A percentile compares a stretch with the other conserved stretches of the same genome.
Conservation (phyloP, 1,140 invertebrate genomes). For the Nasonia longicornis region DNA sequence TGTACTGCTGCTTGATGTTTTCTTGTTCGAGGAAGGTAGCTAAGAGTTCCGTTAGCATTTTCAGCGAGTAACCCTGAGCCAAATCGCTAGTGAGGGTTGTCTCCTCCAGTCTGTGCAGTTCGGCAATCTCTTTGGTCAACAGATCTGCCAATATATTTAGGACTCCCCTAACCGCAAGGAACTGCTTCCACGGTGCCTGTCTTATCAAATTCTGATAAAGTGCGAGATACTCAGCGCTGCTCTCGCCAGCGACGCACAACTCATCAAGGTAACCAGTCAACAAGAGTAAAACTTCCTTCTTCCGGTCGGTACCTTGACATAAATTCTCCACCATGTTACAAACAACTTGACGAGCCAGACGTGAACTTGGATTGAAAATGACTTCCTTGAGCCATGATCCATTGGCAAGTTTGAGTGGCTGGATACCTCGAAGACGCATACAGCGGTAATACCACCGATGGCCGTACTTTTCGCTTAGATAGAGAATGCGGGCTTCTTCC, state of each 20-base stretch:
- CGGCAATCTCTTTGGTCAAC: slow-evolving; percentile 88
- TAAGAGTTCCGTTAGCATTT: slow-evolving; percentile 88
- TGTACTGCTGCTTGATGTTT: slow-evolving; percentile 88
- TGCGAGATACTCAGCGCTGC: slow-evolving; percentile 90
- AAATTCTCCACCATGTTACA: slow-evolving; percentile 90
- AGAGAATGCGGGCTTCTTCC: slow-evolving; percentile 71
- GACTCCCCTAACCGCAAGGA: slow-evolving; percentile 88
- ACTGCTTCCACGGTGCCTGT: slow-evolving; percentile 92
- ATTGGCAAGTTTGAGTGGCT: slow-evolving; percentile 71
- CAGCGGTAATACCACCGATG: slow-evolving; percentile 72
- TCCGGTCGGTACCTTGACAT: slow-evolving; percentile 79
- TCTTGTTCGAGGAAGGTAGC: slow-evolving; percentile 86
- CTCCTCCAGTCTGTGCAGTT: slow-evolving; percentile 87
- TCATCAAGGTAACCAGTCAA: slow-evolving; percentile 90
- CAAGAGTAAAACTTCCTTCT: slow-evolving; percentile 84
- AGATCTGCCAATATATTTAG: slow-evolving; percentile 86
- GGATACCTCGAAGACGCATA: slow-evolving; percentile 59
- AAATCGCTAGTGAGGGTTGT: slow-evolving; percentile 94
- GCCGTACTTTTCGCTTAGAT: slow-evolving; percentile 84
- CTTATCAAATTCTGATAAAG: slow-evolving; percentile 88
- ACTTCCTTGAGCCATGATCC: slow-evolving; percentile 89
- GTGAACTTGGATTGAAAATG: slow-evolving; percentile 91
- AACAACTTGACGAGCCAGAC: slow-evolving; percentile 87
- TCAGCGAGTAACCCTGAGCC: slow-evolving; percentile 90
- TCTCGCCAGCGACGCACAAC: slow-evolving; percentile 86